Evolutionary conservation across 2,888 invertebrate genomes (phyloP).

Genomic region (Macrostomum cliftonense): DNA sequence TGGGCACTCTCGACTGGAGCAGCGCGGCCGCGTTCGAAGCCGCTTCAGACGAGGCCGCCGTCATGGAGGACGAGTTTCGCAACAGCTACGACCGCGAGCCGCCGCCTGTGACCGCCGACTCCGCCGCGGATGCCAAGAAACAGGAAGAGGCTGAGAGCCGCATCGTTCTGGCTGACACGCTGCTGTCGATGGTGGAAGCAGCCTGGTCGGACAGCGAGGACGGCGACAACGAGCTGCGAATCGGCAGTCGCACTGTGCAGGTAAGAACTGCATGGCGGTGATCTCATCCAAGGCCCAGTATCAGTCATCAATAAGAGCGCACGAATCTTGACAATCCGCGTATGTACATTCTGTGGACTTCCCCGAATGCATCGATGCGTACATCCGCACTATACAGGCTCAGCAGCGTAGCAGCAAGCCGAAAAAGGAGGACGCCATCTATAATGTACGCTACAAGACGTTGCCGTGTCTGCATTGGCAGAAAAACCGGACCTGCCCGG

Average conservation of each 20-base stretch:
- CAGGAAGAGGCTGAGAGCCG: background rate
- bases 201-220: conserved; percentile 1
- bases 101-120: background rate
- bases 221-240: too few relatives aligned
- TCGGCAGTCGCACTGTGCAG: too few relatives aligned
- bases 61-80: conserved; percentile 5
- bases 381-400: conserved; percentile 8
- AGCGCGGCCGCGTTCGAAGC: background rate
- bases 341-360: too few relatives aligned
- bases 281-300: too few relatives aligned
- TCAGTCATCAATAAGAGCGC: too few relatives aligned
- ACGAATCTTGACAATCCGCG: too few relatives aligned
- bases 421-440: conserved; percentile 7
- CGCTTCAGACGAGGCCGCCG: background rate
- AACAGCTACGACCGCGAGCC: conserved; percentile 2
- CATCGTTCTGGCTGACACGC: background rate
- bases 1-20: conserved; percentile 1
- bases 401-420: conserved; percentile 5
- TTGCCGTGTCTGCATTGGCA: conserved; percentile 9
- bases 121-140: background rate
- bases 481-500: conserved; percentile 6
- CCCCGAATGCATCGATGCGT: too few relatives aligned
- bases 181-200: conserved; percentile 1
- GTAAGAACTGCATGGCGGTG: too few relatives aligned
- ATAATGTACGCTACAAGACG: conserved; percentile 9